Percentiles rank a stretch among this genome's conserved stretches.
These are phyloP conservation scores for Strix uralensis DNA, from an alignment of 2,113 vertebrate genomes.

Conservation along the genomic window DNA sequence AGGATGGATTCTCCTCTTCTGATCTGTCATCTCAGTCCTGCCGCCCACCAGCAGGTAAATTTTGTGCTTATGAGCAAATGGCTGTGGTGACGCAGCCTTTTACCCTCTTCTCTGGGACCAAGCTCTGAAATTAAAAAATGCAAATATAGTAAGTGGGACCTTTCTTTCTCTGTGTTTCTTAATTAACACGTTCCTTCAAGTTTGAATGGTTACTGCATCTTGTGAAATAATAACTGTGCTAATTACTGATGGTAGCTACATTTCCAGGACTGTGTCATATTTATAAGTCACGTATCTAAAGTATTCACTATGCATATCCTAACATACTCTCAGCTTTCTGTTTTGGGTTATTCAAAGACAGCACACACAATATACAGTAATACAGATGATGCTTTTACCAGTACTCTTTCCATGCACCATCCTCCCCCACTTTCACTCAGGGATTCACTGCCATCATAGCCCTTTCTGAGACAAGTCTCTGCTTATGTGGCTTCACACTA, in stretches of 20 bases:
- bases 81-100: not conserved
- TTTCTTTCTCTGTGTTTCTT: not conserved
- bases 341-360: not conserved
- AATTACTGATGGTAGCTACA: not conserved
- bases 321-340: not conserved
- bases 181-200: not conserved
- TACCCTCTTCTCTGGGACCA: not conserved
- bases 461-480: not conserved
- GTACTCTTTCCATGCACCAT: not conserved
- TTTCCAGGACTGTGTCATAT: not conserved
- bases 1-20: not conserved
- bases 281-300: not conserved
- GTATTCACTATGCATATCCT: not conserved
- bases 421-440: fast-evolving
- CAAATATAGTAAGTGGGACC: not conserved
- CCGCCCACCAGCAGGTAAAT: not conserved
- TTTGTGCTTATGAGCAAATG: not conserved
- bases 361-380: not conserved
- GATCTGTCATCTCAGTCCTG: not conserved
- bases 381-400: not conserved
- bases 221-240: not conserved
- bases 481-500: not conserved
- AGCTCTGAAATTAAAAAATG: not conserved
- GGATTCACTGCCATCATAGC: not conserved
- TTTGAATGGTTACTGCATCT: not conserved